phyloP scores from a whole-genome alignment of 2,888 invertebrate genomes.

The Xanthorhoe spadicearia region DNA sequence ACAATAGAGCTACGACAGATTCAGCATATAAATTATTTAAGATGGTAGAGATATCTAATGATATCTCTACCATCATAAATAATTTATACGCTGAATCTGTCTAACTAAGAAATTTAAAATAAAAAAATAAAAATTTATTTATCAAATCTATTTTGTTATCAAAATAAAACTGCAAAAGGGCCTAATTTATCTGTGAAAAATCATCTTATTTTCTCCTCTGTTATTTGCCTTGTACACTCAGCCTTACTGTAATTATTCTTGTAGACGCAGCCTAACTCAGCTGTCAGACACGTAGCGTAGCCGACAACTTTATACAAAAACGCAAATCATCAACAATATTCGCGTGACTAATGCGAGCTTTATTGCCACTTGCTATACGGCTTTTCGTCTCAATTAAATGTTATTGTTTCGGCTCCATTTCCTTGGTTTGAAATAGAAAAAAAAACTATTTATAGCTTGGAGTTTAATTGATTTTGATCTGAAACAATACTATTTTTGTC shows the following conservation, averaged over 20 bases:
- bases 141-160: too few relatives aligned
- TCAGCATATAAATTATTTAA: too few relatives aligned
- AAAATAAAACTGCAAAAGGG: too few relatives aligned
- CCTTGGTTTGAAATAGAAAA: constrained; percentile 21
- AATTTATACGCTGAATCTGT: too few relatives aligned
- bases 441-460: constrained; percentile 10
- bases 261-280: not conserved
- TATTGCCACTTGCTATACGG: constrained; percentile 35
- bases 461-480: not conserved
- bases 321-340: constrained; percentile 47
- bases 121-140: too few relatives aligned
- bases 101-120: too few relatives aligned
- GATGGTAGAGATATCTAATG: too few relatives aligned
- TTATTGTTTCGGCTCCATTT: constrained; percentile 25
- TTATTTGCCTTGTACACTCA: not conserved
- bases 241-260: not conserved
- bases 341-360: constrained; percentile 58
- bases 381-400: constrained; percentile 34
- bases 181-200: too few relatives aligned
- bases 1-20: too few relatives aligned
- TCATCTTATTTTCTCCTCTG: too few relatives aligned
- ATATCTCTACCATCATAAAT: too few relatives aligned
- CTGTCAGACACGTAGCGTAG: constrained; percentile 31
- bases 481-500: not conserved
- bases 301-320: constrained; percentile 63